Evolutionary conservation across 2,113 vertebrate species (phyloP), one percentile per base, ranked within the genome.

Genomic region (Carassius carassius): DNA sequence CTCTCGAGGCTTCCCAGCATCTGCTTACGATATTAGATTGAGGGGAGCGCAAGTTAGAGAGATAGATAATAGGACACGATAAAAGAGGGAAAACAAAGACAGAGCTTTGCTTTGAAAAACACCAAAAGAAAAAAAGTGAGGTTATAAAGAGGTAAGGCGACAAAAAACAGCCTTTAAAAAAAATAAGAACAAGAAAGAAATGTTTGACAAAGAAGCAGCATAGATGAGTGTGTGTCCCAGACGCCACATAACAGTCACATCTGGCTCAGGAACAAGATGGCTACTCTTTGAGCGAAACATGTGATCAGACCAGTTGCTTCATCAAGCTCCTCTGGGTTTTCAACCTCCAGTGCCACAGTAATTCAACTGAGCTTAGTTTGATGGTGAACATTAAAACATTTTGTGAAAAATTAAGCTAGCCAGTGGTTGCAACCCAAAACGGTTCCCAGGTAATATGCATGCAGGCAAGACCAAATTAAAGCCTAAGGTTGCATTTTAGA

Each of bases 201-300:
- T 85, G 76, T 62, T 21, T 56, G 89, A 88, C 75, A 88, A 82
- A 87, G 54, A 81, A 84, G 78, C 86, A 86, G 85, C 37, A 51
- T 84, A 91, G 81, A 89, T 60, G 56, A 60, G 56, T 60, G 56
- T 84, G 86, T 82, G 84, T 89, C 90, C 84, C 91, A 89, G 87
- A 91, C 89, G 86, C 88, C 89, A 85, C 91, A 92, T 92, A 89
- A 89, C 85, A 86, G 84, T 85, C 90, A 93, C 93, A 94, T 93
- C 92, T 95, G 92, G 88, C 80, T 82, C 83, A 89, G 89, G 86
- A 91, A 92, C 88, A 91, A 91, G 89, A 89, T 83, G 87, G 83
- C 78, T 56, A 60, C 51, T 82, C 70, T 86, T 84, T 84, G 84
- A 88, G 72, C 77, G 73, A 84, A 73, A 84, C 84, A 88, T 88